Conservation (phyloP, 2,888 invertebrate species). For the Myopa tessellatipennis region DNA sequence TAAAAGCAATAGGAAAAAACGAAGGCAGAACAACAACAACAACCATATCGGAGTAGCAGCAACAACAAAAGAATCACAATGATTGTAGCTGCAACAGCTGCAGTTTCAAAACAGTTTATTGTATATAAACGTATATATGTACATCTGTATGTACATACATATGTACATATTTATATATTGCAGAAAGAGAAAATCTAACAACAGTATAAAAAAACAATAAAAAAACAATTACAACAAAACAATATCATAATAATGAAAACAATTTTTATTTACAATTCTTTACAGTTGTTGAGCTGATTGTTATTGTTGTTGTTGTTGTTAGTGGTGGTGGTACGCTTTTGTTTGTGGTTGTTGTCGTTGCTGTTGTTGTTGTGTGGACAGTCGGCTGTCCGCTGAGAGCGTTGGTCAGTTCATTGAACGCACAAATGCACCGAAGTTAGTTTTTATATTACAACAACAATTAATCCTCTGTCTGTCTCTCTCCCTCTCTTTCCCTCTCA, state of each 20-base stretch:
- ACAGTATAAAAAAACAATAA: not conserved
- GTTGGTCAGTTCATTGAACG: not conserved
- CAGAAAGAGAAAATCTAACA: not conserved
- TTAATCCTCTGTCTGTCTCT: not conserved
- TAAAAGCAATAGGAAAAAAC: not conserved
- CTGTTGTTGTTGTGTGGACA: not conserved
- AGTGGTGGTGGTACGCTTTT: not conserved
- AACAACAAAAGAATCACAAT: not conserved
- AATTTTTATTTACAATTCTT: not conserved
- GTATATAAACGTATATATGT: too few relatives aligned
- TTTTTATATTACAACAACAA: too few relatives aligned
- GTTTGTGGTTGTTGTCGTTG: not conserved
- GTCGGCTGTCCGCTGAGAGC: too few relatives aligned
- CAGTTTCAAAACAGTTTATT: not conserved
- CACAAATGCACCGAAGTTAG: not conserved
- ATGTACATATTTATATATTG: too few relatives aligned
- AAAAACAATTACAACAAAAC: not conserved
- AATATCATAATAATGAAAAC: not conserved
- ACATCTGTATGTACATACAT: too few relatives aligned
- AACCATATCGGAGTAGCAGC: not conserved
- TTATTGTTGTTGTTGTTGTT: not conserved
- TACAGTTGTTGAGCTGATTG: not conserved
- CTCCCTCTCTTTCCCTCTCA: not conserved
- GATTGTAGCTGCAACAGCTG: not conserved
- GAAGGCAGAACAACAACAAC: not conserved